Percentiles rank a stretch among this genome's conserved stretches.
phyloP scores from a whole-genome alignment of 2,888 invertebrate species.

The Polydrusus tereticollis region DNA sequence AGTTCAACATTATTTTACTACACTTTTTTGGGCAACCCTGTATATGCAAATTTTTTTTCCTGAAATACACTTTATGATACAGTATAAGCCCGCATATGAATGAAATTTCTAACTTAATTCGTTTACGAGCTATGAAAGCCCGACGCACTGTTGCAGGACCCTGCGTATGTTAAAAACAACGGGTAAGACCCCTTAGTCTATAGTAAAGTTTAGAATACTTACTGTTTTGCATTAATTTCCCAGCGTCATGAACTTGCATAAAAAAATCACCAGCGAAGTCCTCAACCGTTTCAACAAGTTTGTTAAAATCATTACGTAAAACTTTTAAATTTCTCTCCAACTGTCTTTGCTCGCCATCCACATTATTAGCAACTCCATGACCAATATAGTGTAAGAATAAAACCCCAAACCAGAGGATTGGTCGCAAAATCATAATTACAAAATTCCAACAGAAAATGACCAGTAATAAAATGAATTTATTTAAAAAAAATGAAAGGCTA shows the following conservation, averaged over 20 bases:
- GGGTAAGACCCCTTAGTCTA: too few species aligned
- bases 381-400: background rate
- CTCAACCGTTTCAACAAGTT: slow-evolving; percentile 28
- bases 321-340: slow-evolving; percentile 31
- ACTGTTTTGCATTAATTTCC: slow-evolving; percentile 12
- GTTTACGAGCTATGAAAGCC: too few species aligned
- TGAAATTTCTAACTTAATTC: too few species aligned
- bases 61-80: too few species aligned
- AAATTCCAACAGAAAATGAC: background rate
- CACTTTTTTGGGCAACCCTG: too few species aligned
- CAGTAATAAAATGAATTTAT: too few species aligned
- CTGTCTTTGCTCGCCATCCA: background rate
- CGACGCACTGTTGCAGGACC: too few species aligned
- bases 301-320: slow-evolving; percentile 38
- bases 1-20: too few species aligned
- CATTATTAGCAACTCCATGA: background rate
- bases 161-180: too few species aligned
- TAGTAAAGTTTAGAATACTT: background rate
- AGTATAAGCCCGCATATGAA: too few species aligned
- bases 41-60: too few species aligned
- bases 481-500: too few species aligned
- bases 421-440: background rate
- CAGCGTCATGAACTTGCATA: slow-evolving; percentile 17
- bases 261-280: slow-evolving; percentile 35
- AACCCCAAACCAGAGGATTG: background rate